These are phyloP conservation scores for Nothura maculosa DNA, from an alignment of 2,797 vertebrate species.

Conservation along the genomic window DNA sequence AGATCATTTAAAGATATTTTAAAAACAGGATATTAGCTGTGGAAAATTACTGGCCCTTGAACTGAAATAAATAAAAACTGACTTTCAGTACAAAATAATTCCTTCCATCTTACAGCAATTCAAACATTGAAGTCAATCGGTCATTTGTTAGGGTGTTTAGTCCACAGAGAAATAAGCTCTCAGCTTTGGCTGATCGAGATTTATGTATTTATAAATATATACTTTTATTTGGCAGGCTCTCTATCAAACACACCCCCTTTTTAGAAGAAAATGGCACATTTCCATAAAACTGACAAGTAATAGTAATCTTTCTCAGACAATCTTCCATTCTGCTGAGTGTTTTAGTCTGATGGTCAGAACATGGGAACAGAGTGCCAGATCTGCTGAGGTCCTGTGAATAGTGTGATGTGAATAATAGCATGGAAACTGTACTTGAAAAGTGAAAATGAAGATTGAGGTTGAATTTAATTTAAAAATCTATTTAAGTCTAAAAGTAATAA, in stretches of 20 bases:
- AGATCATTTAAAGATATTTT: slow-evolving; percentile 49
- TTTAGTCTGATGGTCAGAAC: slow-evolving; percentile 18
- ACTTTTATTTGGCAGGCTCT: slow-evolving; percentile 37
- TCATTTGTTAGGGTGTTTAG: slow-evolving; percentile 44
- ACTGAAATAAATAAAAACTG: slow-evolving; percentile 63
- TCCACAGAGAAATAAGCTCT: slow-evolving; percentile 21
- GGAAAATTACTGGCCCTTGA: slow-evolving; percentile 63
- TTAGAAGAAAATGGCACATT: slow-evolving; percentile 61
- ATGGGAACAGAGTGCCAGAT: slow-evolving; percentile 10
- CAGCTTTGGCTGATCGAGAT: slow-evolving; percentile 46
- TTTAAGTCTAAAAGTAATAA: not conserved
- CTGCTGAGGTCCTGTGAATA: not conserved
- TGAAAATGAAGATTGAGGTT: not conserved
- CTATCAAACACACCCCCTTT: slow-evolving; percentile 34
- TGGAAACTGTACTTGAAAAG: not conserved
- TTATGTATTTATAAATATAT: slow-evolving; percentile 64
- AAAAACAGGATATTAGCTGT: slow-evolving; percentile 58
- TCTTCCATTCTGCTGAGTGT: slow-evolving; percentile 32
- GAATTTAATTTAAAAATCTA: not conserved
- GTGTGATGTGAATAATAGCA: not conserved
- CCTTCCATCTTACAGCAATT: slow-evolving; percentile 36
- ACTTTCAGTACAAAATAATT: slow-evolving; percentile 47
- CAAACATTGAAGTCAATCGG: slow-evolving; percentile 49
- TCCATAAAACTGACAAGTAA: slow-evolving; percentile 58
- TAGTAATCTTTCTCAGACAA: slow-evolving; percentile 50